Percentiles rank a stretch among this genome's conserved stretches.
phyloP scores from a whole-genome alignment of 1,140 invertebrate genomes.

The Cheumatopsyche charites region DNA sequence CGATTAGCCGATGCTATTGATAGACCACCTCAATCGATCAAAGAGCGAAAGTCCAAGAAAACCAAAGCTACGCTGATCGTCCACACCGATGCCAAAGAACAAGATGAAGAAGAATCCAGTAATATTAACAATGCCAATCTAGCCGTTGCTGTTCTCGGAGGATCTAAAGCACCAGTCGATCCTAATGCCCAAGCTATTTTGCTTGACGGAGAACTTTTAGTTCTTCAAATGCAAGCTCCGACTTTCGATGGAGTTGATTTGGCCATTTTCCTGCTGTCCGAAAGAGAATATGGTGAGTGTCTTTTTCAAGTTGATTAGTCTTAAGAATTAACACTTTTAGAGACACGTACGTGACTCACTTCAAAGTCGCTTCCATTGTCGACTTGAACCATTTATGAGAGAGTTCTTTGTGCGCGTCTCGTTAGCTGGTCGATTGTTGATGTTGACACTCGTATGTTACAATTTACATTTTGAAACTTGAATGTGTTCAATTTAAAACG shows the following conservation, averaged over 20 bases:
- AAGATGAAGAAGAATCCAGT: slow-evolving; percentile 50
- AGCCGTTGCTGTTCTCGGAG: slow-evolving; percentile 65
- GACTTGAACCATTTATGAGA: too few species aligned
- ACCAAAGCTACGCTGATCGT: background rate
- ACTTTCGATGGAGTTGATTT: slow-evolving; percentile 60
- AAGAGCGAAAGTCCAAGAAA: background rate
- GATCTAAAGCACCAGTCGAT: slow-evolving; percentile 68
- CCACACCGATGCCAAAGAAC: background rate
- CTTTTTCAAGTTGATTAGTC: background rate
- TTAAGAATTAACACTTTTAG: background rate
- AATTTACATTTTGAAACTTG: too few species aligned
- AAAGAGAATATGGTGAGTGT: slow-evolving; percentile 58
- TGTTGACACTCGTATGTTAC: too few species aligned
- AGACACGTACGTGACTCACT: background rate
- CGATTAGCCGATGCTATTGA: slow-evolving; percentile 52
- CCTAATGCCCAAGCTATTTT: slow-evolving; percentile 63
- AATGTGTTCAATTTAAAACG: too few species aligned
- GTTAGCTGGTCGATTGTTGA: too few species aligned
- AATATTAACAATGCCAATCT: slow-evolving; percentile 57
- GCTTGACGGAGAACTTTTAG: slow-evolving; percentile 67
- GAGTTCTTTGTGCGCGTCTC: too few species aligned
- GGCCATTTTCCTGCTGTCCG: slow-evolving; percentile 57
- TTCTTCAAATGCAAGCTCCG: slow-evolving; percentile 64
- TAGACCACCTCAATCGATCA: background rate
- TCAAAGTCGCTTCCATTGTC: too few species aligned